These are phyloP conservation scores for Platypus cylindrus DNA, from an alignment of 2,888 invertebrate species.

Conservation along the genomic window DNA sequence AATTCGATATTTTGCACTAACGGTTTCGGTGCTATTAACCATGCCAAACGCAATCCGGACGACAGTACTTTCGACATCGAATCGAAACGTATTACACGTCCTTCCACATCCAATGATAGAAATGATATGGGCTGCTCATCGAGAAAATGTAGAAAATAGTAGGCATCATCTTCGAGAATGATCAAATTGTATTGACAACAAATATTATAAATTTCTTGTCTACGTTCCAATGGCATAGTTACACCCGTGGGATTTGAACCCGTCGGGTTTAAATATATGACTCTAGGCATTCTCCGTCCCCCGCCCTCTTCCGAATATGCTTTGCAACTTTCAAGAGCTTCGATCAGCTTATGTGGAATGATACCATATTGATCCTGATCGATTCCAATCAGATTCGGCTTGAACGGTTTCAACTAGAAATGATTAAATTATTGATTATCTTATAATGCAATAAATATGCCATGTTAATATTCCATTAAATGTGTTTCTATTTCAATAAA, in stretches of 20 bases:
- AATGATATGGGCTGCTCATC: conserved; percentile 51
- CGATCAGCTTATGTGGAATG: conserved; percentile 45
- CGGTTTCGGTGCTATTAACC: conserved; percentile 56
- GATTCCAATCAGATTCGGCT: conserved; percentile 51
- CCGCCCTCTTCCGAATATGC: conserved; percentile 29
- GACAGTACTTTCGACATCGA: conserved; percentile 65
- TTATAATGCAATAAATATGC: conserved; percentile 1
- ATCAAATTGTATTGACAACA: conserved; percentile 65
- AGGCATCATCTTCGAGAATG: conserved; percentile 74
- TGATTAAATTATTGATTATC: too few species aligned
- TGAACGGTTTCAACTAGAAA: conserved; percentile 53
- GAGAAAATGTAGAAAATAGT: conserved; percentile 63
- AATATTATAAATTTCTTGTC: conserved; percentile 56
- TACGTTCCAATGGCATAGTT: conserved; percentile 50
- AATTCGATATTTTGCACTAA: conserved; percentile 51
- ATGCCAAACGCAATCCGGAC: conserved; percentile 60
- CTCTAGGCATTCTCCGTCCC: conserved; percentile 48
- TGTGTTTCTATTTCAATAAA: too few species aligned
- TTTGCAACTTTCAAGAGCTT: conserved; percentile 42
- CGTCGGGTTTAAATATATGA: conserved; percentile 63
- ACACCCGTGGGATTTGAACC: conserved; percentile 43
- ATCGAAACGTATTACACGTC: conserved; percentile 63
- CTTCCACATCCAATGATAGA: conserved; percentile 60
- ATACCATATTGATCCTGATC: conserved; percentile 59
- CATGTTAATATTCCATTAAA: neutral